Conservation (phyloP, 2,797 vertebrate species). For the Neosalanx taihuensis region DNA sequence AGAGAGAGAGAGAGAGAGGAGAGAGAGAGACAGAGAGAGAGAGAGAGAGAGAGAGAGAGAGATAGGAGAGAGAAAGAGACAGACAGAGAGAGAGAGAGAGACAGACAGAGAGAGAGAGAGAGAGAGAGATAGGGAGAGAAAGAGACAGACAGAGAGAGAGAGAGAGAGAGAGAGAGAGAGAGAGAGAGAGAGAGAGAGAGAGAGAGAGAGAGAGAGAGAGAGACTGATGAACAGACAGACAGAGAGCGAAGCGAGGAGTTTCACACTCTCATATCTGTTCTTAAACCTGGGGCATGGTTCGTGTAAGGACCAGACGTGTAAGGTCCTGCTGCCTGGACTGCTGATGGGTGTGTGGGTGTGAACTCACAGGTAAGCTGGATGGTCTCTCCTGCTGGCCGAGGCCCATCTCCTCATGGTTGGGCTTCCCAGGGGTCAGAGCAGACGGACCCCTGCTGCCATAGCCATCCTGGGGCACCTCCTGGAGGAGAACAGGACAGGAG, state of each 20-base stretch:
- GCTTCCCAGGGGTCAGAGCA: conserved; percentile 84
- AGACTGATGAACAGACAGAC: neutral
- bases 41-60: no score
- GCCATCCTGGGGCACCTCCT: conserved; percentile 90
- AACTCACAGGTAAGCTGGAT: conserved; percentile 93
- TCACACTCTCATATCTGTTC: neutral
- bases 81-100: no score
- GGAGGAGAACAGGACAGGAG: conserved; percentile 1
- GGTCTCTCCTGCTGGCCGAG: conserved; percentile 76
- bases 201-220: neutral
- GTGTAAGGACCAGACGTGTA: conserved; percentile 4
- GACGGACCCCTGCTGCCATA: conserved; percentile 86
- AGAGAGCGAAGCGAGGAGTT: neutral
- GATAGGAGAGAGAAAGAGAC: no score
- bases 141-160: no score
- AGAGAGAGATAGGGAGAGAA: no score
- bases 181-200: neutral
- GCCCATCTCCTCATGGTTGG: conserved; percentile 88
- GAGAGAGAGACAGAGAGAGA: no score
- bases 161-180: neutral
- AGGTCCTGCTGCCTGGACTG: neutral
- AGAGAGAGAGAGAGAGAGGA: no score
- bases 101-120: no score
- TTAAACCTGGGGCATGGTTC: neutral
- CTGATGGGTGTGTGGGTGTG: conserved; percentile 8